Percentiles rank a stretch among this genome's conserved stretches.
Conservation (phyloP, 1,140 invertebrate genomes). For the Cylas formicarius region DNA sequence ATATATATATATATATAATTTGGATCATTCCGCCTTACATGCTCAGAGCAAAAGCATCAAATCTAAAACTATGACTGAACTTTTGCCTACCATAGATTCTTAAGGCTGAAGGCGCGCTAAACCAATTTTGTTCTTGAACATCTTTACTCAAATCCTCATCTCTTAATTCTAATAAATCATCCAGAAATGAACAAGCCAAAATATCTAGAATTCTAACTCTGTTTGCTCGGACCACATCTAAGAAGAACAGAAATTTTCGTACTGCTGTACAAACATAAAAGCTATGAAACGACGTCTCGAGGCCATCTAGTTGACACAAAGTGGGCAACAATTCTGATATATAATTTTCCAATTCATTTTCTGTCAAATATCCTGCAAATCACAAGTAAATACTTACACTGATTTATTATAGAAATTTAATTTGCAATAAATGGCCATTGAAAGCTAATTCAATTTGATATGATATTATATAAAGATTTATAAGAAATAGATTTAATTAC, state of each 20-base stretch:
- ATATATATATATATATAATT: too few species aligned
- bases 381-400: too few species aligned
- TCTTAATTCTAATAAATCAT: slow-evolving; percentile 82
- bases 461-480: too few species aligned
- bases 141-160: slow-evolving; percentile 81
- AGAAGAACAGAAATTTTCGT: slow-evolving; percentile 91
- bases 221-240: slow-evolving; percentile 82
- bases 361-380: slow-evolving; percentile 65
- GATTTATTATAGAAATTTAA: too few species aligned
- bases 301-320: slow-evolving; percentile 76
- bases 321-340: slow-evolving; percentile 90
- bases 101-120: slow-evolving; percentile 83
- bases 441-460: too few species aligned
- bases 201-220: slow-evolving; percentile 87
- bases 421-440: too few species aligned
- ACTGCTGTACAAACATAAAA: slow-evolving; percentile 96
- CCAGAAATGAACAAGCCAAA: slow-evolving; percentile 82
- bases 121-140: slow-evolving; percentile 87
- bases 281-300: slow-evolving; percentile 89
- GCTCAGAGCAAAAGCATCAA: too few species aligned
- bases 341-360: slow-evolving; percentile 90
- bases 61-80: too few species aligned
- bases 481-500: too few species aligned
- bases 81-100: slow-evolving; percentile 72
- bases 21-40: too few species aligned